Conservation (phyloP, 2,797 vertebrate species). For the Corythornis leucogaster region DNA sequence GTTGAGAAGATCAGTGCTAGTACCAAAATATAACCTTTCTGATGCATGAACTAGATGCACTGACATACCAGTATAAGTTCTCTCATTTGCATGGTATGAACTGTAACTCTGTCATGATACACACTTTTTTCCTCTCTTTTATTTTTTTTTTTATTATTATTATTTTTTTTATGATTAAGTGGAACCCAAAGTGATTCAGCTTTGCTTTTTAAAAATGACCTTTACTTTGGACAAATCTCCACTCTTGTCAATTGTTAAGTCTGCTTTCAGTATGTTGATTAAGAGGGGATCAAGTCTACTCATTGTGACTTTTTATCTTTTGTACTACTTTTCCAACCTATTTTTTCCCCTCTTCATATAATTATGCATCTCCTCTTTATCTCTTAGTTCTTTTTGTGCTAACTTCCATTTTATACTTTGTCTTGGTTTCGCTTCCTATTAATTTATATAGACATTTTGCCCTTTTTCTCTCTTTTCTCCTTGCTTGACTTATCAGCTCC, state of each 20-base stretch:
- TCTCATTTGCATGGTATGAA: background rate
- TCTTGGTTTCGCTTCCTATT: background rate
- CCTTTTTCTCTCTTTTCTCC: background rate
- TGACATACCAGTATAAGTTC: background rate
- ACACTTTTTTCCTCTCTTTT: accelerated
- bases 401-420: background rate
- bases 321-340: background rate
- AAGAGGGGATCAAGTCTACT: background rate
- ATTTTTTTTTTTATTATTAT: accelerated
- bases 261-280: background rate
- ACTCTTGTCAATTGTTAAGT: background rate
- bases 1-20: background rate
- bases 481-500: background rate
- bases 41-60: background rate
- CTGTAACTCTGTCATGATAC: background rate
- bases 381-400: background rate
- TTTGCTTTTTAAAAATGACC: background rate
- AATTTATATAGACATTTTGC: background rate
- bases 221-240: background rate
- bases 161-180: background rate
- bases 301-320: background rate
- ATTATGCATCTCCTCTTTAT: background rate
- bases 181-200: background rate
- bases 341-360: background rate
- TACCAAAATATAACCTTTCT: background rate